phyloP scores from a whole-genome alignment of 2,113 vertebrate species.

The Holacanthus passer region DNA sequence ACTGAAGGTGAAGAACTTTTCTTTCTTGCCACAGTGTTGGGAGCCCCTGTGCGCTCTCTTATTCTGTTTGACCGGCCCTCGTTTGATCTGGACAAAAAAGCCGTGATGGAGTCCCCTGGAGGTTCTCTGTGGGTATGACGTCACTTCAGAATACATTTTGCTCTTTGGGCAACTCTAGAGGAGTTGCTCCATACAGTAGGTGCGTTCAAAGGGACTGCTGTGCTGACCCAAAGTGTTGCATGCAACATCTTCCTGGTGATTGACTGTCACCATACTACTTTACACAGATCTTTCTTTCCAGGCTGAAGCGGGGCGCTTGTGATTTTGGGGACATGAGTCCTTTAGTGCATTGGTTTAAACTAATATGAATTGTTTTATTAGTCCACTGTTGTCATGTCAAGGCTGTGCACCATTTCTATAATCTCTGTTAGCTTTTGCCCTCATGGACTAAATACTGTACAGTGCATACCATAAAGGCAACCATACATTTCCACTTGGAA shows the following conservation, averaged over 20 bases:
- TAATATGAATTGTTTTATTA: constrained; percentile 58
- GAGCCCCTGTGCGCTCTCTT: constrained; percentile 65
- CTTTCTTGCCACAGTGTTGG: constrained; percentile 58
- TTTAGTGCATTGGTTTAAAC: constrained; percentile 52
- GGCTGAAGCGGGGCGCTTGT: constrained; percentile 25
- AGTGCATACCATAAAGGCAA: constrained; percentile 42
- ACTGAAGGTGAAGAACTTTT: constrained; percentile 62
- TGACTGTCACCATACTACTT: constrained; percentile 24
- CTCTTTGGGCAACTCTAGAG: constrained; percentile 64
- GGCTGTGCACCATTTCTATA: constrained; percentile 68
- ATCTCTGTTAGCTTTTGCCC: constrained; percentile 58
- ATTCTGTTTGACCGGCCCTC: constrained; percentile 77
- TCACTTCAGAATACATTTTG: constrained; percentile 63
- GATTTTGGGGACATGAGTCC: constrained; percentile 16
- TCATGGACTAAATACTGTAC: constrained; percentile 53
- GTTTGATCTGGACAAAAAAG: constrained; percentile 79
- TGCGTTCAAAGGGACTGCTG: constrained; percentile 62
- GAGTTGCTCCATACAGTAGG: constrained; percentile 44
- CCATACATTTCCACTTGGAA: constrained; percentile 32
- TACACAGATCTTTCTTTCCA: constrained; percentile 42
- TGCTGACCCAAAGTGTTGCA: constrained; percentile 65
- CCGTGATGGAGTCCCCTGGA: constrained; percentile 71
- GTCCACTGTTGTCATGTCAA: constrained; percentile 70
- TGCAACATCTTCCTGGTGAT: constrained; percentile 49
- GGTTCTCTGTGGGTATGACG: constrained; percentile 73